A percentile compares a stretch with the other conserved stretches of the same genome.
These are phyloP conservation scores for Actinia equina DNA, from an alignment of 64 coral and sea anemone genomes.

Conservation along the genomic window DNA sequence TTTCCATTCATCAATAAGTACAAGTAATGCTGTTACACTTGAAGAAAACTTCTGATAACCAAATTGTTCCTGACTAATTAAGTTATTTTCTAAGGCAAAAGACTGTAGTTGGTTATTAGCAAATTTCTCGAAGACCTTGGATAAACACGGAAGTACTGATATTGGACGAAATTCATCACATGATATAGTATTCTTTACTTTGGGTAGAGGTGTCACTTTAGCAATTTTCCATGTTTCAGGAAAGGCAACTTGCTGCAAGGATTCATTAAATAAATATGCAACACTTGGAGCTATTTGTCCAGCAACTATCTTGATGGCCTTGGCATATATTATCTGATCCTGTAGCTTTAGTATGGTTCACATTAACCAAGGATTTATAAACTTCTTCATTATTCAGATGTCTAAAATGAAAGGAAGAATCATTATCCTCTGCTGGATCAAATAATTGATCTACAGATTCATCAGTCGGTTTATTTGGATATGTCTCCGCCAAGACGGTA, in stretches of 20 bases:
- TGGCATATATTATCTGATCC: conserved; percentile 46
- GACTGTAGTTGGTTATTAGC: not conserved
- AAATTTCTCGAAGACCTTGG: conserved; percentile 24
- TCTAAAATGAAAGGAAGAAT: conserved; percentile 2
- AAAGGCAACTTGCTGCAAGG: conserved; percentile 23
- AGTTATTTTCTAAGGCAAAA: not conserved
- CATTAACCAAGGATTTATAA: conserved; percentile 4
- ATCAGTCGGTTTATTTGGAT: not conserved
- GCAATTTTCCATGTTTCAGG: conserved; percentile 33
- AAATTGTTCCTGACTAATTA: conserved; percentile 9
- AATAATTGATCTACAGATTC: not conserved
- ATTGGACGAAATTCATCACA: conserved; percentile 46
- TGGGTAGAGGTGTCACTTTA: conserved; percentile 20
- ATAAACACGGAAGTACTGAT: conserved; percentile 33
- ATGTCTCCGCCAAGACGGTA: not conserved
- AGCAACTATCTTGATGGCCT: conserved; percentile 27
- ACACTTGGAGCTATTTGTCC: conserved; percentile 3
- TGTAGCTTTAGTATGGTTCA: conserved; percentile 33
- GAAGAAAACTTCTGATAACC: conserved; percentile 14
- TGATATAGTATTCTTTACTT: not conserved
- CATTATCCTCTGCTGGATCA: not conserved
- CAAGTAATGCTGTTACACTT: conserved; percentile 5
- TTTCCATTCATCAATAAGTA: conserved; percentile 16
- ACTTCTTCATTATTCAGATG: not conserved
- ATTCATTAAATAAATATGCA: conserved; percentile 41